Conservation (phyloP, 1,140 invertebrate genomes). For the Pogonomyrmex californicus region DNA sequence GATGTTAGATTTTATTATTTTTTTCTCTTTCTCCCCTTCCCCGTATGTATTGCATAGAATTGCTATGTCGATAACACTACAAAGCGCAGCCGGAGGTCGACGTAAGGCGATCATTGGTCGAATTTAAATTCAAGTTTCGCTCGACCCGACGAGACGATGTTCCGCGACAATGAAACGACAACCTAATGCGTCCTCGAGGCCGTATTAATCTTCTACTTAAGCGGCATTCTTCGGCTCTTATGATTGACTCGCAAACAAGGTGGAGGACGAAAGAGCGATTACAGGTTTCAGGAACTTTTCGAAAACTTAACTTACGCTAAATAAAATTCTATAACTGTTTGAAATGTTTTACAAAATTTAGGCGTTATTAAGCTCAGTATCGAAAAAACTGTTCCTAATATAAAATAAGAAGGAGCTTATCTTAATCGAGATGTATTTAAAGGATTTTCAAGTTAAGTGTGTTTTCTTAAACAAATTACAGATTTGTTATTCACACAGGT, state of each 20-base stretch:
- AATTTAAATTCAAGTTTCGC: constrained; percentile 63
- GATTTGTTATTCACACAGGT: not conserved
- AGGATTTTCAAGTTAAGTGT: too few species aligned
- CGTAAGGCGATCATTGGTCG: constrained; percentile 47
- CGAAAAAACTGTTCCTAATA: not conserved
- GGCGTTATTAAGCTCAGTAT: not conserved
- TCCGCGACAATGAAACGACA: constrained; percentile 59
- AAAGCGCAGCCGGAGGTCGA: constrained; percentile 41
- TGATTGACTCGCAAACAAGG: constrained; percentile 26
- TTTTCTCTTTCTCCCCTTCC: not conserved
- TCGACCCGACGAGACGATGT: constrained; percentile 22
- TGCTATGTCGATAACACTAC: not conserved
- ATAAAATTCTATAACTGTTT: not conserved
- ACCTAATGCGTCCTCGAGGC: constrained; percentile 53
- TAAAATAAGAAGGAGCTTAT: not conserved
- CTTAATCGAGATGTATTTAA: not conserved
- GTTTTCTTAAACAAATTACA: not conserved
- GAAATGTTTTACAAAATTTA: not conserved
- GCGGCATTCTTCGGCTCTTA: constrained; percentile 32
- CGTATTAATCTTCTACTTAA: constrained; percentile 63
- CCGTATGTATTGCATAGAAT: not conserved
- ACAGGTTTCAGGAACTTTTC: constrained; percentile 13
- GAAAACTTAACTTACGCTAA: not conserved
- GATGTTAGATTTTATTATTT: constrained; percentile 23
- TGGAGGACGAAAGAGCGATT: constrained; percentile 22